A percentile compares a stretch with the other conserved stretches of the same genome.
phyloP scores from a whole-genome alignment of 2,113 vertebrate species.

The Lagenorhynchus albirostris region DNA sequence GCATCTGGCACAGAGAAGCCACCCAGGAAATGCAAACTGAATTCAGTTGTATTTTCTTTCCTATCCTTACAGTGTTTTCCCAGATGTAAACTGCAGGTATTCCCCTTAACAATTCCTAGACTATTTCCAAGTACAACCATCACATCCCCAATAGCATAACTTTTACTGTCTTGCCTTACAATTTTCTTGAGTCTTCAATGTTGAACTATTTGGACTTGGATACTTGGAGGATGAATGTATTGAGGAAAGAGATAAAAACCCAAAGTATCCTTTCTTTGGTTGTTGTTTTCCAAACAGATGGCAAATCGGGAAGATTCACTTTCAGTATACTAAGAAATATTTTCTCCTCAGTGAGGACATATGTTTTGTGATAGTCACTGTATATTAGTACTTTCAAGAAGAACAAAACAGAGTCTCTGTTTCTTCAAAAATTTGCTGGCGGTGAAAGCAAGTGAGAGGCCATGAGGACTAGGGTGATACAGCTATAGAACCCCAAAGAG shows the following conservation, averaged over 20 bases:
- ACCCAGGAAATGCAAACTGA: background rate
- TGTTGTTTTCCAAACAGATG: background rate
- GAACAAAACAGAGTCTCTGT: background rate
- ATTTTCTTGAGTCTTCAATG: background rate
- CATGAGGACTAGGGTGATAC: background rate
- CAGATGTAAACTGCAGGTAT: background rate
- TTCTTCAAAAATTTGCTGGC: background rate
- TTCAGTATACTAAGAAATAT: background rate
- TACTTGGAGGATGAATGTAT: background rate
- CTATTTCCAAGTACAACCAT: background rate
- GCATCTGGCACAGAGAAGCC: background rate
- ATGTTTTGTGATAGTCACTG: background rate
- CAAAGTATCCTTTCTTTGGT: background rate
- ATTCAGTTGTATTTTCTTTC: background rate
- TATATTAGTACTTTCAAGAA: background rate
- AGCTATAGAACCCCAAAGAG: accelerated
- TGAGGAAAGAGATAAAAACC: background rate
- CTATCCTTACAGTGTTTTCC: background rate
- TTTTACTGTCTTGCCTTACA: background rate
- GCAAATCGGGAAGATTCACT: background rate
- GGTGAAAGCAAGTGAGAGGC: background rate
- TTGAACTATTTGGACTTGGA: background rate
- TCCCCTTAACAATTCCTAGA: background rate
- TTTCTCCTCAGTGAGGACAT: background rate
- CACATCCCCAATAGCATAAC: background rate